Conservation (phyloP, 2,113 vertebrate species). For the Accipiter virgatus region DNA sequence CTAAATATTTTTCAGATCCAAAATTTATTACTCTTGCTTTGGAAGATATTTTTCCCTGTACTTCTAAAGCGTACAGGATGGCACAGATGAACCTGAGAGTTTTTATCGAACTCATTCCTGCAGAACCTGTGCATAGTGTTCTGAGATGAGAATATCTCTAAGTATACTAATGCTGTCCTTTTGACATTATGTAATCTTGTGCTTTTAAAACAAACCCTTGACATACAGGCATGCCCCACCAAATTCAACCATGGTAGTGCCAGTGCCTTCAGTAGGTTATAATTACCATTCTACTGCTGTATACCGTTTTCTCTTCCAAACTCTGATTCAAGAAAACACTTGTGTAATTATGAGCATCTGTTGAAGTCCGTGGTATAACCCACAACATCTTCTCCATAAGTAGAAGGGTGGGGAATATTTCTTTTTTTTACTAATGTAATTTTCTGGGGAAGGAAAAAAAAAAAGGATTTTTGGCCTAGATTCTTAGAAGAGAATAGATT, state of each 20-base stretch:
- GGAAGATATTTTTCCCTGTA: neutral
- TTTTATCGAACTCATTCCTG: neutral
- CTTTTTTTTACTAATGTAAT: neutral
- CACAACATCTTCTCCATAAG: neutral
- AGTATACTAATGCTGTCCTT: neutral
- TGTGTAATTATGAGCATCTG: neutral
- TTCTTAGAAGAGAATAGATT: neutral
- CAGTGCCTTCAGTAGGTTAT: neutral
- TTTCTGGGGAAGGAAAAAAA: neutral
- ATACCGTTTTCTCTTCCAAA: neutral
- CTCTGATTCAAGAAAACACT: neutral
- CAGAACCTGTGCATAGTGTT: neutral
- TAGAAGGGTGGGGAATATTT: neutral
- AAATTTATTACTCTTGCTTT: neutral
- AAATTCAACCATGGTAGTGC: neutral
- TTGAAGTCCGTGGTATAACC: neutral
- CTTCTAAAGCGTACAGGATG: neutral
- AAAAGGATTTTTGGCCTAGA: neutral
- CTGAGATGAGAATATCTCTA: neutral
- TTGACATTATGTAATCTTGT: neutral
- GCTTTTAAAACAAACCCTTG: neutral
- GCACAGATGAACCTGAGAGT: neutral
- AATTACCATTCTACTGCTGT: neutral
- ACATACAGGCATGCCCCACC: neutral
- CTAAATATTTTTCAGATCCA: conserved; percentile 5